These are phyloP conservation scores for Pachyrhynchus sulphureomaculatus DNA, from an alignment of 1,140 invertebrate genomes.

Conservation along the genomic window DNA sequence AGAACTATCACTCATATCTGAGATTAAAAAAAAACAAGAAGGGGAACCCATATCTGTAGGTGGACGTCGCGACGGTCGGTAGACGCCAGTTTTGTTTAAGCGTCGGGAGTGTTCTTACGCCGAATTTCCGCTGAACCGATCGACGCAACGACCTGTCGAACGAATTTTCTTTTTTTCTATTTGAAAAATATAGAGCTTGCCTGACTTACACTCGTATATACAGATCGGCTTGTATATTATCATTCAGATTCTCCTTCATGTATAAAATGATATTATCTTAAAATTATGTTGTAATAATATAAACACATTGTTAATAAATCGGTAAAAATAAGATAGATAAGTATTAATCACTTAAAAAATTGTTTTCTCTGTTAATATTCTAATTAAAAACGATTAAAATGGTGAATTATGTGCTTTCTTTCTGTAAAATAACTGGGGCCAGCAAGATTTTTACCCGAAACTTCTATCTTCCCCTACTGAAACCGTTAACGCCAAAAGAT, in stretches of 20 bases:
- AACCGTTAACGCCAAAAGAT: slow-evolving; percentile 77
- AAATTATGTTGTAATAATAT: neutral
- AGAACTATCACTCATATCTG: neutral
- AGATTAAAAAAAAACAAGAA: neutral
- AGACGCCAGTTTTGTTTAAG: slow-evolving; percentile 9
- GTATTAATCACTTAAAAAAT: no score
- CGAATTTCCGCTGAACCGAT: neutral
- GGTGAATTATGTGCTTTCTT: slow-evolving; percentile 60
- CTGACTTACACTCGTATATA: neutral
- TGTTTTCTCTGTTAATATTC: neutral
- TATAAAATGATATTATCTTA: neutral
- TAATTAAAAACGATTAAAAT: slow-evolving; percentile 28
- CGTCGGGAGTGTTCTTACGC: slow-evolving; percentile 5
- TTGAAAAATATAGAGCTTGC: neutral
- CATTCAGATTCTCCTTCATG: neutral
- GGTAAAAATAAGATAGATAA: neutral
- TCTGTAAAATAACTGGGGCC: slow-evolving; percentile 79
- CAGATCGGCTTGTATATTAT: slow-evolving; percentile 7
- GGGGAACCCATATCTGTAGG: neutral
- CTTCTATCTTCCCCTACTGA: slow-evolving; percentile 80
- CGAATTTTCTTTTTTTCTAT: slow-evolving; percentile 16
- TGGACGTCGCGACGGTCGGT: neutral
- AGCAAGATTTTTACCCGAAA: slow-evolving; percentile 77
- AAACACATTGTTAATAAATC: slow-evolving; percentile 8
- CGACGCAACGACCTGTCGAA: neutral